Conservation (phyloP, 2,888 invertebrate species). For the Villa cingulata region DNA sequence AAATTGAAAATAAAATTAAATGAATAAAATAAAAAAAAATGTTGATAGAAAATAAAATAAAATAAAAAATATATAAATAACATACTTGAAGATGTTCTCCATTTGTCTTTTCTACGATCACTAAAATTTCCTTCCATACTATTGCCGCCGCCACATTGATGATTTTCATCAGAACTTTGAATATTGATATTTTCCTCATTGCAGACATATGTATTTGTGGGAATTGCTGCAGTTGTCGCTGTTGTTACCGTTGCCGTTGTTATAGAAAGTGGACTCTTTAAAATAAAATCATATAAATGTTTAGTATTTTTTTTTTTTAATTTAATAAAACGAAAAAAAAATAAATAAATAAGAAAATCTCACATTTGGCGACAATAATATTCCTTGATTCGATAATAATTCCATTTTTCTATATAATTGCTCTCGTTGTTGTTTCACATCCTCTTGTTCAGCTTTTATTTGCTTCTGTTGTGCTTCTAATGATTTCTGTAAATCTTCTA, state of each 20-base stretch:
- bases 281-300: neutral
- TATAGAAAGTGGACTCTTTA: slow-evolving; percentile 26
- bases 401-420: slow-evolving; percentile 80
- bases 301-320: no score
- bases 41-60: neutral
- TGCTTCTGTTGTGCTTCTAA: slow-evolving; percentile 49
- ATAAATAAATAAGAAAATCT: slow-evolving; percentile 15
- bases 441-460: slow-evolving; percentile 56
- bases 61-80: neutral
- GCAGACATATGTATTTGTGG: slow-evolving; percentile 20
- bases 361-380: slow-evolving; percentile 48
- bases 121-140: slow-evolving; percentile 18
- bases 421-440: slow-evolving; percentile 82
- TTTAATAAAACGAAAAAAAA: no score
- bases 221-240: slow-evolving; percentile 18
- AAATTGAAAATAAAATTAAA: neutral
- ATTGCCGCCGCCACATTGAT: slow-evolving; percentile 15
- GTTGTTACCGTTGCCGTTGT: slow-evolving; percentile 19
- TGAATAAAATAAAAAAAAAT: neutral
- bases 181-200: slow-evolving; percentile 25
- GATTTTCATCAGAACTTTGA: slow-evolving; percentile 19
- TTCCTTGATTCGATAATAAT: slow-evolving; percentile 60
- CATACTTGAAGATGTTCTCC: slow-evolving; percentile 31
- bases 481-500: slow-evolving; percentile 57
- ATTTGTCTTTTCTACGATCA: slow-evolving; percentile 35